Base-by-base conservation (phyloP, 2,888 invertebrate species). In the Ditula angustiorana region DNA sequence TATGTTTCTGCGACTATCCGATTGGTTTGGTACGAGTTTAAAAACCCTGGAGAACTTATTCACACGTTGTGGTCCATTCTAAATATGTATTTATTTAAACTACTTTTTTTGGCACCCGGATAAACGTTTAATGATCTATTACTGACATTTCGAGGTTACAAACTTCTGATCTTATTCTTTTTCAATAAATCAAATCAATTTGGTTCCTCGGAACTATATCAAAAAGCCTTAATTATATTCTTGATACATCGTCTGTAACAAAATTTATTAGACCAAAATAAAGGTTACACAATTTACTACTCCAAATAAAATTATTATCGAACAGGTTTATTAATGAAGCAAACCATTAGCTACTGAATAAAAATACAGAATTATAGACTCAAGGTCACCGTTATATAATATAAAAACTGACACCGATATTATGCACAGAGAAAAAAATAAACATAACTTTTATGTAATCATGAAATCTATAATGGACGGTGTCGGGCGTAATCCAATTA, bases 401-500 rank as follows among this genome's bases (percentile, higher is more conserved):
- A 23, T 11, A 24, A 35, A 35, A 53, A 33, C 23, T 53, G 53
- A 53, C 53, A 53, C 35, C 35, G 13, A 53, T 53, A 11, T 35
- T 53, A 53, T 53, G 23, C 53, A 35, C 21, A 5, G 19, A 30
- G 30, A 26, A n/a, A 33, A 13, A 52, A 33, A 53, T 35, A 35
- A 35, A 53, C 53, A 53, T 53, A 35, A 35, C n/a, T 35, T 50
- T 50, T 53, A 53, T 33, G 53, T 53, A 35, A 53, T 53, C 33
- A 30, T 13, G 23, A 13, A 35, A 53, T 35, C 33, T 35, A 53
- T 23, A 50, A 19, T 30, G 19, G 19, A 7, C 10, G 52, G n/a
- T 21, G 21, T 55, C 58, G 66, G 58, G 67, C 76, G 76, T 67
- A 81, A 86, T 84, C 86, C 85, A 85, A 85, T 87, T 86, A 87